Evolutionary conservation across 2,888 invertebrate species (phyloP), one percentile per base, ranked within the genome.

Genomic region (Sarcophaga caerulescens): DNA sequence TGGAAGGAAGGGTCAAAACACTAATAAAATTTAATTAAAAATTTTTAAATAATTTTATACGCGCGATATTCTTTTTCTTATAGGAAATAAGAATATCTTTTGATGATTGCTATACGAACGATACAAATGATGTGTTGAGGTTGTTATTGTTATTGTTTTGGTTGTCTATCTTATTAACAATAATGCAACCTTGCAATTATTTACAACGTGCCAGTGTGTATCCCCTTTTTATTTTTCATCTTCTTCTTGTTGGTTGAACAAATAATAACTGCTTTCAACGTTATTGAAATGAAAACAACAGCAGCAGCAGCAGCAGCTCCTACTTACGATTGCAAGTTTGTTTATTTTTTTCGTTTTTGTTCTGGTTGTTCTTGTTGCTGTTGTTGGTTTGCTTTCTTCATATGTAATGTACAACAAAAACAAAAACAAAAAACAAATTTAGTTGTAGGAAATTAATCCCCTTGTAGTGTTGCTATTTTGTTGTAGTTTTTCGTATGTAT

Each of bases 381-480:
- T 4, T 25, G 25, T 25, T 25, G 25, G 4, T 25, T 25, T 25
- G 25, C 25, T 25, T 25, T 25, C 25, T 25, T 25, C 25, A 5
- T 35, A 35, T 2, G 35, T 10, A 35, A 35, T 8, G 35, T 35
- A 35, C 35, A 35, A 35, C 0, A 5, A 25, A 25, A 25, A 25
- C 25, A 25, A 35, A 19, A n/a, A 23, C 45, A 25, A 47, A 14
- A 14, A 17, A 25, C 69, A 12, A 77, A 60, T 59, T 21, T 12
- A n/a, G 19, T 10, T 60, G n/a, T 70, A 35, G 74, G 57, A 79
- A 84, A 79, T 84, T 75, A 76, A 84, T 80, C 84, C 70, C 79
- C 75, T 80, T 84, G 79, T 80, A 66, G 12, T 77, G 71, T 70
- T 59, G 47, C 52, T 71, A 70, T 76, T 81, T 70, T 69, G 62